Evolutionary conservation across 2,113 vertebrate species (phyloP).

Genomic region (Callipepla californica): DNA sequence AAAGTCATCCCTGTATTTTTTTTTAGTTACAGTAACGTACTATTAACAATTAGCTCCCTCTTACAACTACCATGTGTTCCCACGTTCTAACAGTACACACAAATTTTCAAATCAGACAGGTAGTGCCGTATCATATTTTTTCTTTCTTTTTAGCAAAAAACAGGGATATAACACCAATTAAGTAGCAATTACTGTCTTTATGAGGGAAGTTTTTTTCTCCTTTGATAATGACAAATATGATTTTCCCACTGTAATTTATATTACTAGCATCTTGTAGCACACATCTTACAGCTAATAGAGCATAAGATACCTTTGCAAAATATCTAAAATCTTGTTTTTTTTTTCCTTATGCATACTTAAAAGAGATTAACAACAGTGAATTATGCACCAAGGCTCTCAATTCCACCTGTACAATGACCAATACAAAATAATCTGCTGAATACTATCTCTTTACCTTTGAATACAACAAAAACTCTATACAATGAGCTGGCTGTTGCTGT

Average conservation of each 20-base stretch:
- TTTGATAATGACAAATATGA: background rate
- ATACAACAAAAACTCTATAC: background rate
- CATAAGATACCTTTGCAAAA: background rate
- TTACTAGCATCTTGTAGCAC: background rate
- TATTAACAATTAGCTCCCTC: background rate
- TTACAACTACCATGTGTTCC: background rate
- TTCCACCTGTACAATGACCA: background rate
- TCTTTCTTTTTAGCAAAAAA: background rate
- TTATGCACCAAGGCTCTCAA: background rate
- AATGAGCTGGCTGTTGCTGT: background rate
- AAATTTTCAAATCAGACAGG: background rate
- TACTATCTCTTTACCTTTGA: background rate
- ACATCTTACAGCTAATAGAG: background rate
- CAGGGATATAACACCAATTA: background rate
- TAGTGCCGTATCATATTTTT: background rate
- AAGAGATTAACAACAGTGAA: background rate
- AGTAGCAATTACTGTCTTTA: background rate
- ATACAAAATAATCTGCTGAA: background rate
- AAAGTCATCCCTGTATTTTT: background rate
- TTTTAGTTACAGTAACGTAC: background rate
- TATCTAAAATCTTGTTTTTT: background rate
- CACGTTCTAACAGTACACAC: background rate
- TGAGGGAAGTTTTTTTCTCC: background rate
- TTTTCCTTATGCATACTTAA: background rate
- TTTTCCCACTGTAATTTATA: background rate